A percentile compares a stretch with the other conserved stretches of the same genome.
Evolutionary conservation across 2,113 vertebrate genomes (phyloP).

Genomic region (Procavia capensis): DNA sequence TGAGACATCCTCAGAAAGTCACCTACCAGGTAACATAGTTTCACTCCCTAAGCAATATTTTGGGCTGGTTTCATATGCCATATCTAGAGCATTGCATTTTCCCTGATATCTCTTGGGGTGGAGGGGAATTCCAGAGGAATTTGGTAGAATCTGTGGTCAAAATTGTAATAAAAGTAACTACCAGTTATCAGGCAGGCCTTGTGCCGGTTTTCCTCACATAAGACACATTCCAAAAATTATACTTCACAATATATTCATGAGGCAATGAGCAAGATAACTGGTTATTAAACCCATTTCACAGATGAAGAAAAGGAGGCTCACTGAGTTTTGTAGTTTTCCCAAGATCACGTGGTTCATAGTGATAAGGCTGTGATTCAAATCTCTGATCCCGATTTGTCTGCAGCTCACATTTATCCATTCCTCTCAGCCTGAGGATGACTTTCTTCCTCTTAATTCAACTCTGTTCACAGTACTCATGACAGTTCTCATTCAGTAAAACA

Average conservation of each 20-base stretch:
- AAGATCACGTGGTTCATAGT: not conserved
- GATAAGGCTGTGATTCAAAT: not conserved
- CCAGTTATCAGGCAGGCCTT: conserved; percentile 1
- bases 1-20: not conserved
- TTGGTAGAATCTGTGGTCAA: not conserved
- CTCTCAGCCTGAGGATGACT: not conserved
- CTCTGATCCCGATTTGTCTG: conserved; percentile 2
- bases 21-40: not conserved
- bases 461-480: not conserved
- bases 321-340: not conserved
- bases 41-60: not conserved
- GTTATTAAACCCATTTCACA: not conserved
- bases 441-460: conserved; percentile 12
- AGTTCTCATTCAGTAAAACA: not conserved
- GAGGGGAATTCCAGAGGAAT: not conserved
- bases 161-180: not conserved
- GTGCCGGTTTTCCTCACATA: not conserved
- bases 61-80: not conserved
- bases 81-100: not conserved
- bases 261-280: not conserved
- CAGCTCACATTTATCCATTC: not conserved
- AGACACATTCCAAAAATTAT: not conserved
- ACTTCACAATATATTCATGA: not conserved
- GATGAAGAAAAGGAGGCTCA: not conserved
- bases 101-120: not conserved